Conservation (phyloP, 2,113 vertebrate species). For the Neopipo cinnamomea region DNA sequence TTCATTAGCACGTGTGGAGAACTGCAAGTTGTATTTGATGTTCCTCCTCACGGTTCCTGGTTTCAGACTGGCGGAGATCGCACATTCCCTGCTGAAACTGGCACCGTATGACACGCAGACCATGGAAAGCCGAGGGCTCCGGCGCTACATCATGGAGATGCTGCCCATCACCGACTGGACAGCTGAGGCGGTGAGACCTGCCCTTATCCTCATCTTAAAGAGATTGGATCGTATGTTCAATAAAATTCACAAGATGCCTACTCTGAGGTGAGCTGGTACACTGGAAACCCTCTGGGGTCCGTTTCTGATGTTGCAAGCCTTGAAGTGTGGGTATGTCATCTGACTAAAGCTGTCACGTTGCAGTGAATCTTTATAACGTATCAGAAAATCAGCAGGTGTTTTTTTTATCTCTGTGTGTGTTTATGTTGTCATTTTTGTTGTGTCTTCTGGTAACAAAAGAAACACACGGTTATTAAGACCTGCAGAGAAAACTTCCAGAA, state of each 20-base stretch:
- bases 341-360: neutral
- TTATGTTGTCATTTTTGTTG: neutral
- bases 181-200: conserved; percentile 92
- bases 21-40: neutral
- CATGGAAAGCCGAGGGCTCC: conserved; percentile 95
- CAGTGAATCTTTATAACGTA: neutral
- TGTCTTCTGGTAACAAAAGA: conserved; percentile 21
- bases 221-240: conserved; percentile 99
- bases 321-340: conserved; percentile 56
- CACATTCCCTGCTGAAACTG: conserved; percentile 95
- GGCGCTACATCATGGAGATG: conserved; percentile 98
- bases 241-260: conserved; percentile 99
- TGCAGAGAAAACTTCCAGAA: neutral
- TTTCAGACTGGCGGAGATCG: conserved; percentile 92
- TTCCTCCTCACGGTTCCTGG: neutral
- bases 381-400: neutral
- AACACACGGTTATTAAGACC: neutral
- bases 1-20: neutral
- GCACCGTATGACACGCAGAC: conserved; percentile 97
- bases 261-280: conserved; percentile 88
- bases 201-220: conserved; percentile 98
- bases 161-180: conserved; percentile 98
- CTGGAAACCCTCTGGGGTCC: conserved; percentile 22
- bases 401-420: conserved; percentile 31
- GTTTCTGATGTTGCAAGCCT: conserved; percentile 58